Conservation (phyloP, 2,888 invertebrate species). For the Achlya flavicornis region DNA sequence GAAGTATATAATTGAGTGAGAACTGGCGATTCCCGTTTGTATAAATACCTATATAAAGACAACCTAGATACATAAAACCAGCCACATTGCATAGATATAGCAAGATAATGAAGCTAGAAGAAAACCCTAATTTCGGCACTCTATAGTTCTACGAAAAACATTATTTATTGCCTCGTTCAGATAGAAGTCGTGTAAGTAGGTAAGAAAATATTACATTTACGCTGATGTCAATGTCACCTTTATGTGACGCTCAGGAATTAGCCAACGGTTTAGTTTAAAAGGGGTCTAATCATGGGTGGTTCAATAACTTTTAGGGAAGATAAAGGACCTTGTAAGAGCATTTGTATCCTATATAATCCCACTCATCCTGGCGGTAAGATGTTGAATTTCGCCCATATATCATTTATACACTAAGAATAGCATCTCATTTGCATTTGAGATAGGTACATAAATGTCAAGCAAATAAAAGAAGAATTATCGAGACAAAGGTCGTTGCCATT, state of each 20-base stretch:
- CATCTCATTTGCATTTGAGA: conserved; percentile 46
- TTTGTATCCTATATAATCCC: neutral
- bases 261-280: conserved; percentile 40
- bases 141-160: conserved; percentile 7
- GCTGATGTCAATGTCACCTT: conserved; percentile 41
- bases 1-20: too few species aligned
- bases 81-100: too few species aligned
- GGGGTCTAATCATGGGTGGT: conserved; percentile 26
- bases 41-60: too few species aligned
- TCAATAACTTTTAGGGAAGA: conserved; percentile 43
- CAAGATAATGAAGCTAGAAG: neutral
- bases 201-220: conserved; percentile 41
- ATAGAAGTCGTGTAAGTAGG: conserved; percentile 24
- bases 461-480: conserved; percentile 37
- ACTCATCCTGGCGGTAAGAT: neutral
- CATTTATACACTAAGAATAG: conserved; percentile 16
- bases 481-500: conserved; percentile 66
- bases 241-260: conserved; percentile 40
- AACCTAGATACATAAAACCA: too few species aligned
- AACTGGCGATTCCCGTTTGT: too few species aligned
- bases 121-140: neutral
- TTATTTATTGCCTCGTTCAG: conserved; percentile 21
- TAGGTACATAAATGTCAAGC: conserved; percentile 35
- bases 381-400: conserved; percentile 2
- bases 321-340: conserved; percentile 37